Evolutionary conservation across 2,888 invertebrate species (phyloP).

Genomic region (Pocota personata): DNA sequence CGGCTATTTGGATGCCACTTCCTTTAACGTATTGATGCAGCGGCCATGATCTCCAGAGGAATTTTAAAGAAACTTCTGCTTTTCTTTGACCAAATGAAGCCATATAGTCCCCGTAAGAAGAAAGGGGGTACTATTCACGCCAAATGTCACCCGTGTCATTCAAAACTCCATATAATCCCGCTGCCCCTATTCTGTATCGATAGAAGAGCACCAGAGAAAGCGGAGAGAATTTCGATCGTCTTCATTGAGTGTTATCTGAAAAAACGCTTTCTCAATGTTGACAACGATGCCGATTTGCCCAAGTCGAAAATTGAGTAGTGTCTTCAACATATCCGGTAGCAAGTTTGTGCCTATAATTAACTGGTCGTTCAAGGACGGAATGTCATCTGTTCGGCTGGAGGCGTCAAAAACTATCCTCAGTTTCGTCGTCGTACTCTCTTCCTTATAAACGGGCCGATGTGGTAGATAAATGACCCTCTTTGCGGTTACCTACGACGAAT

Average conservation of each 20-base stretch:
- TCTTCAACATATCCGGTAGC: conserved; percentile 15
- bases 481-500: neutral
- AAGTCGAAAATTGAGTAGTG: conserved; percentile 30
- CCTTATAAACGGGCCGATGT: too few relatives aligned
- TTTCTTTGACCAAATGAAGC: neutral
- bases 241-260: conserved; percentile 5
- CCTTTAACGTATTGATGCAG: conserved; percentile 16
- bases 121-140: conserved; percentile 38
- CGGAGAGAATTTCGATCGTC: neutral
- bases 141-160: conserved; percentile 40
- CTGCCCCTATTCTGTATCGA: neutral
- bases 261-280: conserved; percentile 15
- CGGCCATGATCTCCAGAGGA: conserved; percentile 19
- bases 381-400: too few relatives aligned
- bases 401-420: conserved; percentile 18
- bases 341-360: conserved; percentile 18
- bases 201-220: neutral
- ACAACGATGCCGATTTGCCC: neutral
- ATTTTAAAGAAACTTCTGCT: neutral
- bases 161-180: neutral
- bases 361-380: conserved; percentile 5
- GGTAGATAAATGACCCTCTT: conserved; percentile 9
- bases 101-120: conserved; percentile 21
- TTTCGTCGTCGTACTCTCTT: conserved; percentile 3
- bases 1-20: conserved; percentile 15